phyloP scores from a whole-genome alignment of 2,888 invertebrate species.

The Plemyria rubiginata region DNA sequence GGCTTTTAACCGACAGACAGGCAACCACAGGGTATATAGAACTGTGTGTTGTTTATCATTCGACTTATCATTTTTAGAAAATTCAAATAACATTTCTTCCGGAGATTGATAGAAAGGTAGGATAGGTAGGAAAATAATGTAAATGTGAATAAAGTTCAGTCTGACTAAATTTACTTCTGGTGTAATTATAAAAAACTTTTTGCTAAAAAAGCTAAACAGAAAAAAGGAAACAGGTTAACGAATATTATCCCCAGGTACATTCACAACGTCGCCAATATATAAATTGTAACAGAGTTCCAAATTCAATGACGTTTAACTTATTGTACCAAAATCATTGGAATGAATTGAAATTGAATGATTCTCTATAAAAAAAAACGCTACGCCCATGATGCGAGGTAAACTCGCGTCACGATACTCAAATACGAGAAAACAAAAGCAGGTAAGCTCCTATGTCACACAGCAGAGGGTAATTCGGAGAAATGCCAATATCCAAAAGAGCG shows the following conservation, averaged over 20 bases:
- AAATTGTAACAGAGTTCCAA: no score
- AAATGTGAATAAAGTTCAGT: no score
- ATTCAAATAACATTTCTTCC: not conserved
- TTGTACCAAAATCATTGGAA: no score
- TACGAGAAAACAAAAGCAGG: conserved; percentile 30
- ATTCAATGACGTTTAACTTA: no score
- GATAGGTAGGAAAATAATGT: not conserved
- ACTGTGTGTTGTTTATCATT: conserved; percentile 31
- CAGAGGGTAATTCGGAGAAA: conserved; percentile 37
- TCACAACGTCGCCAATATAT: no score
- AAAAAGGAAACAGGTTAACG: no score
- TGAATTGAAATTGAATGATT: no score
- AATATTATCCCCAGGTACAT: no score
- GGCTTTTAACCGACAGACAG: conserved; percentile 61
- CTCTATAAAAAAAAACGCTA: not conserved
- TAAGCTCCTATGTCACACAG: conserved; percentile 37
- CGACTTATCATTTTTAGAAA: conserved; percentile 5
- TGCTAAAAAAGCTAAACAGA: no score
- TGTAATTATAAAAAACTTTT: no score
- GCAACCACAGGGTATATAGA: conserved; percentile 40
- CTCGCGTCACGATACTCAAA: conserved; percentile 16
- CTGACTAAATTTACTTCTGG: no score
- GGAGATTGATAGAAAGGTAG: not conserved
- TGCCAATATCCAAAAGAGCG: conserved; percentile 44
- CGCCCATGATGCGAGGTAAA: conserved; percentile 10